Conservation (phyloP, 2,888 invertebrate genomes). For the Nomada fucata region DNA sequence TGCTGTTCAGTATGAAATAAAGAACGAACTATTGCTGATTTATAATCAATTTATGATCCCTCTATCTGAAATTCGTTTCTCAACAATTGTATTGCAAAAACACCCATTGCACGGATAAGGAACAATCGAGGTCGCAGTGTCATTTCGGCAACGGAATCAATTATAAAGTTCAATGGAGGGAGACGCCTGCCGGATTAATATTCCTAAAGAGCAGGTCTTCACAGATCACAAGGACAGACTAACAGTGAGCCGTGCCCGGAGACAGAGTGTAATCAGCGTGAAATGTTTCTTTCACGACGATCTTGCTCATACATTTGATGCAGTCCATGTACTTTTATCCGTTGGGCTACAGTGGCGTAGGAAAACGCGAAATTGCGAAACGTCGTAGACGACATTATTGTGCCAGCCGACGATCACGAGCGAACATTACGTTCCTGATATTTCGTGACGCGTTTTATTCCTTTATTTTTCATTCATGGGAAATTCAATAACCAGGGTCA, state of each 20-base stretch:
- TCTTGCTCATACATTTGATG: constrained; percentile 70
- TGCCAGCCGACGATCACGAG: not conserved
- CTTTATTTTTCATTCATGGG: not conserved
- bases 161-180: constrained; percentile 44
- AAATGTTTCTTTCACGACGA: constrained; percentile 76
- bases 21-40: no score
- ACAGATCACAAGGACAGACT: constrained; percentile 59
- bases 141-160: constrained; percentile 30
- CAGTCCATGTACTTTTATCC: constrained; percentile 62
- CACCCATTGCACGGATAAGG: no score
- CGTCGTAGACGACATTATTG: not conserved
- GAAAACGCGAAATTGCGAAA: not conserved
- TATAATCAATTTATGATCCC: no score
- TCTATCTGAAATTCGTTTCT: no score
- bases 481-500: constrained; percentile 17
- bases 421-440: not conserved
- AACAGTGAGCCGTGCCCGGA: constrained; percentile 53
- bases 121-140: not conserved
- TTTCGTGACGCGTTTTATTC: not conserved
- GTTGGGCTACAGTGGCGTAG: constrained; percentile 50
- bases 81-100: no score
- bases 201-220: constrained; percentile 57
- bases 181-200: constrained; percentile 53
- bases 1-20: no score
- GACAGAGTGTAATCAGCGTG: constrained; percentile 76